Base-by-base conservation (phyloP, 1,140 invertebrate species). In the Camponotus floridanus region DNA sequence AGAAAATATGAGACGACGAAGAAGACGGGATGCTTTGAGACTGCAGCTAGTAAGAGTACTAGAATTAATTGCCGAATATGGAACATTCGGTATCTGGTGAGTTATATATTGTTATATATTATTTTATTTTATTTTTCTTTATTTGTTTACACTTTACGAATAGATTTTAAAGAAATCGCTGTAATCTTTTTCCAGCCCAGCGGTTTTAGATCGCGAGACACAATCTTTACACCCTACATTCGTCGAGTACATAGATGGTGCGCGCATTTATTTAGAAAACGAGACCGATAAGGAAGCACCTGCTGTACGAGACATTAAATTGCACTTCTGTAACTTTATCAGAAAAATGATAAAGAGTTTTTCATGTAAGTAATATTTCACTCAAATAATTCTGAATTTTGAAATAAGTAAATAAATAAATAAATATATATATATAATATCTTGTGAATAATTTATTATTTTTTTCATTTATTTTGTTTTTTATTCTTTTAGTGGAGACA, bases 201-300 rank as follows among this genome's bases (percentile, higher is more conserved):
- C 97, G 88, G 97, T 98, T 3, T 93, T 99, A 68, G 98, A 99
- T 92, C 96, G 97, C 84, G 97, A 98, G 86, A 97, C 97, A 4
- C 97, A 97, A 93, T 97, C 97, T 0, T 94, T 99, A 36, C 98
- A 98, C 94, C 97, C 97, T 11, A 97, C 97, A 3, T 97, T 99
- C 90, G 97, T 99, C 6, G 99, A 99, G 92, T 99, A 99, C 91
- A 97, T 99, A 89, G 99, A 99, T 91, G 98, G 99, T 0, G 98
- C 98, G 21, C 96, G 99, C 45, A 96, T 98, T 45, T 99, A 98
- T 94, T 94, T 99, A 9, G 98, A 99, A 95, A 97, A 97, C 85
- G 99, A 99, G 94, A 97, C 97, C 13, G 98, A 98, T 89, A 98
- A 98, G 94, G 98, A 98, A 92, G 97, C 97, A 62, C 96, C 97